Base-by-base conservation (phyloP, 2,888 invertebrate species). In the Chrysopilus asiliformis region DNA sequence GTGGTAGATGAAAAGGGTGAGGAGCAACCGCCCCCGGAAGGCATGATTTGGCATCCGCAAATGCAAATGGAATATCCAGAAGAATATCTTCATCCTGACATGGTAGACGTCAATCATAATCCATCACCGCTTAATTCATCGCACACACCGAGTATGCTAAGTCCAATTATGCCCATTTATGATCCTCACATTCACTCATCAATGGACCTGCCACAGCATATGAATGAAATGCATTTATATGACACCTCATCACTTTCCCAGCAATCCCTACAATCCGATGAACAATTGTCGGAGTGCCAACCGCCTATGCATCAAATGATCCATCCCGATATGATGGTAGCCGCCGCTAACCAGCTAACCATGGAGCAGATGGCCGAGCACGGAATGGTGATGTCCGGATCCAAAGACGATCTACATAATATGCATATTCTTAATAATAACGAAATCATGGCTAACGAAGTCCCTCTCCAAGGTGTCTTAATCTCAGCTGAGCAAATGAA, bases 61-160 rank as follows among this genome's bases (percentile, higher is more conserved):
- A 41, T 45, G 3, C 52, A 48, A 6, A 53, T 62, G 22, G 44
- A 43, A 37, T 60, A 57, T 45, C 35, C 52, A 4, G 60, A 61
- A 7, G 61, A 59, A 8, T 62, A 58, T 43, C 17, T 53, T 42
- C 48, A 44, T 40, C 42, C 27, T 2, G 41, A 42, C 33, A 43
- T 44, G 31, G 45, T 28, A 12, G 61, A 62, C 35, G 62, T 59
- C 9, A 60, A 58, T 47, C 60, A 60, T 25, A 60, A 58, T 40
- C 35, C 39, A 12, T 51, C 50, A 18, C 49, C 57, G 2, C 37
- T 58, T 43, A 51, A 53, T 12, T 56, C 58, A 3, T 52, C 54
- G 4, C 57, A 61, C 36, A 58, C 60, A 4, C 57, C 62, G 6
- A 58, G 52, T 43, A 55, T 61, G 53, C 38, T 61, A 22, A 61